Base-by-base conservation (phyloP, 2,888 invertebrate genomes). In the Lysandra coridon region DNA sequence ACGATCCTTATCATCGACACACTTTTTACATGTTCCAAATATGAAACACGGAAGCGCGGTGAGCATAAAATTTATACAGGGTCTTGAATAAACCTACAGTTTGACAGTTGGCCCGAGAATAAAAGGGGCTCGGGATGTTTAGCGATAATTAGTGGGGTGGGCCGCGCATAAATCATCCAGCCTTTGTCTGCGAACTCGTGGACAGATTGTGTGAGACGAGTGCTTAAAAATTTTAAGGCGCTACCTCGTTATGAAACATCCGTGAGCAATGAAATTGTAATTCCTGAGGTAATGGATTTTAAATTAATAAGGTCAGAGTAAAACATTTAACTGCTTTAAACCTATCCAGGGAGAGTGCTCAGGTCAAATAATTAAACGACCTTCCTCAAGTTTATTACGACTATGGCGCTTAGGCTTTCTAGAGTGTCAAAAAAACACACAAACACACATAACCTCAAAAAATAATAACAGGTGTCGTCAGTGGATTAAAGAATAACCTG, bases 61-160 rank as follows among this genome's bases (percentile, higher is more conserved):
- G 53, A 57, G 80, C 76, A 40, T 80, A 57, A 78, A 78, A 75
- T 76, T 78, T 76, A 78, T 80, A 77, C 77, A 75, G 69, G 78
- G 75, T 78, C 76, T 76, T 76, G 76, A 76, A 76, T 76, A 76
- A 76, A 76, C 78, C 78, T 76, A 57, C 76, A 81, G 79, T 80
- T 80, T 80, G 80, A 80, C 80, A 80, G 79, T 79, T 81, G 64
- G 74, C 69, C 69, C 62, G 73, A 79, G 78, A 79, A 80, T 80
- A 78, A 60, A 79, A 78, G 78, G 79, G 73, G 40, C 12, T 57
- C 57, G 74, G 78, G 62, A 79, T 81, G 80, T 83, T 83, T 83
- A 83, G 82, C 81, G 82, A 82, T 83, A 83, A 83, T 83, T 83
- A 83, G 83, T 81, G 80, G 62, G 81, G 79, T 78, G 80, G 80